Conservation (phyloP, 2,113 vertebrate species). For the Chionomys nivalis region DNA sequence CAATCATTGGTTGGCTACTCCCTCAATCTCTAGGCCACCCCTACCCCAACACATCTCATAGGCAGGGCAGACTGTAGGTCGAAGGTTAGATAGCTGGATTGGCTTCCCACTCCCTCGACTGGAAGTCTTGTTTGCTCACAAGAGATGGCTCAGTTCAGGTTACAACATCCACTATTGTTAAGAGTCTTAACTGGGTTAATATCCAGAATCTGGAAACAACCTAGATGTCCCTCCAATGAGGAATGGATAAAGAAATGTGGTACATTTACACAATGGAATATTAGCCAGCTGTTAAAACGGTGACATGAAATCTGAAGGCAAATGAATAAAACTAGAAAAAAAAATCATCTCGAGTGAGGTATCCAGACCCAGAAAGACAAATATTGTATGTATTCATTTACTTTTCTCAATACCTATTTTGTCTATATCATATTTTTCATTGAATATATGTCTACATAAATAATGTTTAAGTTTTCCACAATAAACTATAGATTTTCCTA, state of each 20-base stretch:
- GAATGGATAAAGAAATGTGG: background rate
- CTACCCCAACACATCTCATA: background rate
- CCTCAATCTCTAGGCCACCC: background rate
- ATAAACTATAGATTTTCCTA: too few species aligned
- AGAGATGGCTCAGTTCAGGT: background rate
- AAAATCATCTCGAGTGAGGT: background rate
- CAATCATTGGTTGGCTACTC: background rate
- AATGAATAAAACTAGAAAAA: background rate
- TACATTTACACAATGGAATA: background rate
- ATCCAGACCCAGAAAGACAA: background rate
- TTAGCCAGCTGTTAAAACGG: background rate
- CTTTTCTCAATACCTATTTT: too few species aligned
- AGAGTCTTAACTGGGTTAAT: background rate
- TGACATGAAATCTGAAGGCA: background rate
- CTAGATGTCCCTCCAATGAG: background rate
- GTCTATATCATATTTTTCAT: too few species aligned
- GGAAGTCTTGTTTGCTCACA: background rate
- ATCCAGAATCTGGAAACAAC: background rate
- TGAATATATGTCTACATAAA: too few species aligned
- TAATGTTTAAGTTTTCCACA: too few species aligned
- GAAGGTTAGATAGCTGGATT: background rate
- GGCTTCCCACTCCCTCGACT: background rate
- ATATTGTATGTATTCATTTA: background rate
- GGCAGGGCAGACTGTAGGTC: background rate
- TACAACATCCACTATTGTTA: background rate